phyloP scores from a whole-genome alignment of 2,797 vertebrate species.

The Champsocephalus gunnari region DNA sequence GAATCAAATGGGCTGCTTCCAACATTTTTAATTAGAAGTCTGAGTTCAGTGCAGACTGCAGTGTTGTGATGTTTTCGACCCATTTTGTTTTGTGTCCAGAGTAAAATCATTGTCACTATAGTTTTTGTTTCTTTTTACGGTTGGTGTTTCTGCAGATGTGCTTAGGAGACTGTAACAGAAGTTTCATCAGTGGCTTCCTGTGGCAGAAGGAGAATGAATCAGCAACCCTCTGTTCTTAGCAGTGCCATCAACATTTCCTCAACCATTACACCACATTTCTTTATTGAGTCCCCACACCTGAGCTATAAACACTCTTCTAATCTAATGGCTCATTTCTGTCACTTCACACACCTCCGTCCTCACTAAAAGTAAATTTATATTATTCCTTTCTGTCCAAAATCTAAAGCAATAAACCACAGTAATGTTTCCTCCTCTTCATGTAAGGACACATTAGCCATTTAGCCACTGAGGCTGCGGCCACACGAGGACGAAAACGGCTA shows the following conservation, averaged over 20 bases:
- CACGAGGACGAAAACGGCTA: too few relatives aligned
- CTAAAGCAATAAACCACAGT: not conserved
- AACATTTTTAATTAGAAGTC: too few relatives aligned
- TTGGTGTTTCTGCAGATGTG: not conserved
- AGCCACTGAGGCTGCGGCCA: not conserved
- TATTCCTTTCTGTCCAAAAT: slow-evolving; percentile 21
- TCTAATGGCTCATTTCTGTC: not conserved
- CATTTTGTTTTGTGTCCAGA: not conserved
- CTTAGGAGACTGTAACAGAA: not conserved
- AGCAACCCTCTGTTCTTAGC: slow-evolving; percentile 10
- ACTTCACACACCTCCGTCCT: slow-evolving; percentile 16
- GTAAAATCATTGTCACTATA: not conserved
- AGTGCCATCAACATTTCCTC: slow-evolving; percentile 8
- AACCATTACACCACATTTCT: not conserved
- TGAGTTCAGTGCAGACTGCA: not conserved
- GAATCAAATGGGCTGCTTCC: too few relatives aligned
- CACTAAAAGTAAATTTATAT: slow-evolving; percentile 26
- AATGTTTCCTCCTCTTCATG: not conserved
- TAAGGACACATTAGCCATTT: slow-evolving; percentile 34
- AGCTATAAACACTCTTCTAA: slow-evolving; percentile 1
- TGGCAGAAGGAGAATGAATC: slow-evolving; percentile 38
- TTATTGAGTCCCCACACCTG: slow-evolving; percentile 39
- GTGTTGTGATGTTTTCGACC: not conserved
- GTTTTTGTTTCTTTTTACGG: not conserved
- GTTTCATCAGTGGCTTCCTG: slow-evolving; percentile 1